Evolutionary conservation across 2,113 vertebrate genomes (phyloP).

Genomic region (Muscicapa adusta): DNA sequence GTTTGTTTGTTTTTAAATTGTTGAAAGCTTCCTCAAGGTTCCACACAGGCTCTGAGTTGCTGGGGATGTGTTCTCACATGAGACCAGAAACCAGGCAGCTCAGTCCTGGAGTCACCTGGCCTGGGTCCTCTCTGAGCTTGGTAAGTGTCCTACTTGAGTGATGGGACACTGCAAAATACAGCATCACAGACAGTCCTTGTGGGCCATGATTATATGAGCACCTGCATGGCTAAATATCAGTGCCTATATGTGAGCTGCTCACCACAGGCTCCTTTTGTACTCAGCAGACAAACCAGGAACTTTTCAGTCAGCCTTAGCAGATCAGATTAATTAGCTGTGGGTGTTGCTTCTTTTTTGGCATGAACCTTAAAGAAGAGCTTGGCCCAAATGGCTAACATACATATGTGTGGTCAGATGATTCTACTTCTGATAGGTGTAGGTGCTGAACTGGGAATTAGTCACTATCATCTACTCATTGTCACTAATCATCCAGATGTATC

Average conservation of each 20-base stretch:
- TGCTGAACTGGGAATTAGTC: neutral
- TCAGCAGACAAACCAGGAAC: neutral
- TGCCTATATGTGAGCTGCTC: neutral
- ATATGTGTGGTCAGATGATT: neutral
- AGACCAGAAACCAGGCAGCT: neutral
- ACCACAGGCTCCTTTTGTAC: neutral
- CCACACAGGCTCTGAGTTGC: neutral
- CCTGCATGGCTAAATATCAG: neutral
- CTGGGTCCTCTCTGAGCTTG: neutral
- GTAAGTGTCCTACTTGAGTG: neutral
- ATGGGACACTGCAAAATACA: neutral
- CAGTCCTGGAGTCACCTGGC: neutral
- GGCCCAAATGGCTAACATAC: neutral
- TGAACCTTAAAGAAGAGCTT: neutral
- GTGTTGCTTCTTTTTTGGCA: neutral
- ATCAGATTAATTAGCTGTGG: neutral
- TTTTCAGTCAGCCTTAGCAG: neutral
- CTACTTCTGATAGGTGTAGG: neutral
- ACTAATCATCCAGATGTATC: neutral
- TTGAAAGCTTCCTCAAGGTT: neutral
- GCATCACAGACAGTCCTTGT: neutral
- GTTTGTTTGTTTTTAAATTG: too few relatives aligned
- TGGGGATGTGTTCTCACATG: rapidly evolving
- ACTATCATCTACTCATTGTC: neutral
- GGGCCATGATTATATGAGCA: neutral